phyloP scores from a whole-genome alignment of 2,888 invertebrate species.

The Eristalis pertinax region DNA sequence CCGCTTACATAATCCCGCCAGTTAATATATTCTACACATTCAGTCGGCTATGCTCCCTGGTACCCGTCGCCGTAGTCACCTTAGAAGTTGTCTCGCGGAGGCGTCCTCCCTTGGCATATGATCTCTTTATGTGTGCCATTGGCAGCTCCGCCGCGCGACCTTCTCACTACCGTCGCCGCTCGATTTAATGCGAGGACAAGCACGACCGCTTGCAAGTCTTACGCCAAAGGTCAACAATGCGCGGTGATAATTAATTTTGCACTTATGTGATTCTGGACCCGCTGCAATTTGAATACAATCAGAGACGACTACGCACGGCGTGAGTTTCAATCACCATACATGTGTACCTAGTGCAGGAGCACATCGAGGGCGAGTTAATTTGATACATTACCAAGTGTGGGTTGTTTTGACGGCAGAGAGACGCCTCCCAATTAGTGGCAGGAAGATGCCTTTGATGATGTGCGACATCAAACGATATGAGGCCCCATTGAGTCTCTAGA shows the following conservation, averaged over 20 bases:
- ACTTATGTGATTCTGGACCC: conserved; percentile 18
- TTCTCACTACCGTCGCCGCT: not conserved
- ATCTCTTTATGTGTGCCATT: not conserved
- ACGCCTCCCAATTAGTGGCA: too few relatives aligned
- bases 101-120: not conserved
- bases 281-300: conserved; percentile 14
- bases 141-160: not conserved
- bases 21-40: conserved; percentile 8
- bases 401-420: not conserved
- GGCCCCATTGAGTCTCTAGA: not conserved
- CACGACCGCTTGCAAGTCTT: conserved; percentile 2
- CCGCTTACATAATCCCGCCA: conserved; percentile 34
- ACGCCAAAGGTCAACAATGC: conserved; percentile 32
- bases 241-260: conserved; percentile 41
- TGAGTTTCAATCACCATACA: too few relatives aligned
- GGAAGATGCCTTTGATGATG: too few relatives aligned
- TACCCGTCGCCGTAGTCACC: not conserved
- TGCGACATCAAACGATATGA: not conserved
- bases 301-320: not conserved
- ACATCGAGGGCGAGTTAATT: not conserved
- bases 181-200: not conserved
- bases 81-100: not conserved
- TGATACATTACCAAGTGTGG: not conserved
- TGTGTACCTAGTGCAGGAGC: too few relatives aligned
- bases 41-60: not conserved